These are phyloP conservation scores for Rhagium mordax DNA, from an alignment of 2,888 invertebrate genomes.

Conservation along the genomic window DNA sequence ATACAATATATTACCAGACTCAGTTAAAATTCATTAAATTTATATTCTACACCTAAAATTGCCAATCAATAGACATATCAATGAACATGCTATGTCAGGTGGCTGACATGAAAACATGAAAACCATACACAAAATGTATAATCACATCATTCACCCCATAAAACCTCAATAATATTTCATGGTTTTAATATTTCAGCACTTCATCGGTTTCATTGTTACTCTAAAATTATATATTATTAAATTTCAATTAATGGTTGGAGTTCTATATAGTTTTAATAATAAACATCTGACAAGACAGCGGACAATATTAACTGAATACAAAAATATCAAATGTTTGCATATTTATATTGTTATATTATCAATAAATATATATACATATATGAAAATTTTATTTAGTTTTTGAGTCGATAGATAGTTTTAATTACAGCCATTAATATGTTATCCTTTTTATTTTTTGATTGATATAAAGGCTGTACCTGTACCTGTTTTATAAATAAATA, in stretches of 20 bases:
- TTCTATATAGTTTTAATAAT: neutral
- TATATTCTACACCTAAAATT: slow-evolving; percentile 32
- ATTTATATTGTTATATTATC: too few relatives aligned
- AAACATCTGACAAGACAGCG: too few relatives aligned
- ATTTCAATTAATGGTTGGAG: neutral
- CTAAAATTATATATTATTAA: neutral
- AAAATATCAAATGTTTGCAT: neutral
- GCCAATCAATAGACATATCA: slow-evolving; percentile 30
- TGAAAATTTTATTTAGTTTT: too few relatives aligned
- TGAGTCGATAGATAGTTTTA: too few relatives aligned
- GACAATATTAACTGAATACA: neutral
- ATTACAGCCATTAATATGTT: too few relatives aligned
- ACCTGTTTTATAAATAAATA: too few relatives aligned
- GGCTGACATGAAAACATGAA: slow-evolving; percentile 1
- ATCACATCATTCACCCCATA: slow-evolving; percentile 31
- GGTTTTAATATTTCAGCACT: slow-evolving; percentile 11
- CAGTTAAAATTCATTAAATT: slow-evolving; percentile 33
- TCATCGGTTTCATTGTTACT: neutral
- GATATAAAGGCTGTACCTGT: too few relatives aligned
- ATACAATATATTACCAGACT: neutral
- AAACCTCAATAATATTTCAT: slow-evolving; percentile 26
- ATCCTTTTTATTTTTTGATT: too few relatives aligned
- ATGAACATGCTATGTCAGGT: slow-evolving; percentile 33
- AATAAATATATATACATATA: too few relatives aligned
- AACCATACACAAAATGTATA: slow-evolving; percentile 31